Evolutionary conservation across 53 echinoderm and acorn worm species (phyloP).

Genomic region (Actinopyga echinites): DNA sequence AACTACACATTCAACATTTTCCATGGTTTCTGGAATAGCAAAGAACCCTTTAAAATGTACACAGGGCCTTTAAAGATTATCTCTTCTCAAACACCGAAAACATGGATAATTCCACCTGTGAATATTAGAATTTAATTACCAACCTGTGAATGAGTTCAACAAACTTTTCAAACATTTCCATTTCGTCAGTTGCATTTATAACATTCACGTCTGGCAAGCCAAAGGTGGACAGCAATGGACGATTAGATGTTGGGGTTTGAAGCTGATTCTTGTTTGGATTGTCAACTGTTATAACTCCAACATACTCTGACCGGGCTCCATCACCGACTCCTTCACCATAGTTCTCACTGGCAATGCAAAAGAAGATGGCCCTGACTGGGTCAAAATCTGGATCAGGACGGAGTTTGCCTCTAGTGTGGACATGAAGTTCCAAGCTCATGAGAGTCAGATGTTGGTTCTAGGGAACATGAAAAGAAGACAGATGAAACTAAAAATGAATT

Average conservation of each 20-base stretch:
- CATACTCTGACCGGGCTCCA: neutral
- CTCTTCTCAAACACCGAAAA: too few species aligned
- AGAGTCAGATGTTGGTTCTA: conserved; percentile 89
- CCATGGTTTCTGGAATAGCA: too few species aligned
- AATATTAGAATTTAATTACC: too few species aligned
- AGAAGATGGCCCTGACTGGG: conserved; percentile 89
- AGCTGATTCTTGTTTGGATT: conserved; percentile 26
- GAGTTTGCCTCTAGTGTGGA: conserved; percentile 80
- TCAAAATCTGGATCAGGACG: conserved; percentile 83
- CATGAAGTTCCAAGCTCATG: conserved; percentile 86
- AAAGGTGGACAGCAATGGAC: conserved; percentile 14
- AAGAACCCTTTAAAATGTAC: too few species aligned
- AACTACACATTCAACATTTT: too few species aligned
- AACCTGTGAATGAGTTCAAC: conserved; percentile 62
- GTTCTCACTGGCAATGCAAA: conserved; percentile 57
- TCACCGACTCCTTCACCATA: conserved; percentile 31
- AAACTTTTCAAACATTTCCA: conserved; percentile 73
- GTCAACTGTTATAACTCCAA: conserved; percentile 55
- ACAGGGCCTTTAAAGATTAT: too few species aligned
- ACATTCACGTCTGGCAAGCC: conserved; percentile 69
- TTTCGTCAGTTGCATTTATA: conserved; percentile 64
- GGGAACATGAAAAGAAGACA: neutral
- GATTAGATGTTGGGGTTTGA: conserved; percentile 10
- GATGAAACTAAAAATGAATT: neutral
- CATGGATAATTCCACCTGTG: too few species aligned